Evolutionary conservation across 2,888 invertebrate species (phyloP).

Genomic region (Nephrotoma guestfalica): DNA sequence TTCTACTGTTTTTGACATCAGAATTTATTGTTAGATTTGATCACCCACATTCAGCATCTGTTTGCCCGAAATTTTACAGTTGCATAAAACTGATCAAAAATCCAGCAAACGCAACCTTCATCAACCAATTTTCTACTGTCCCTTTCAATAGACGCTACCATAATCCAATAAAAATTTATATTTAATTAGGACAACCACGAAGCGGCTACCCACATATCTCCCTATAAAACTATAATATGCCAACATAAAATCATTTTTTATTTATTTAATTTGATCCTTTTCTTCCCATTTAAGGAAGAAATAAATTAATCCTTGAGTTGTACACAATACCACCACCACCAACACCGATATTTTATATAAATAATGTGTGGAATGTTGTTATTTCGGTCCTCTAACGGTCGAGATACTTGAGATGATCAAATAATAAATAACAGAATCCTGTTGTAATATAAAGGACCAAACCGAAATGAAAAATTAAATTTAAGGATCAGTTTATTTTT

Average conservation of each 20-base stretch:
- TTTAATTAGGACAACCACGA: not conserved
- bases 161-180: not conserved
- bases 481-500: not conserved
- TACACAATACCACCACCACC: not conserved
- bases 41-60: not conserved
- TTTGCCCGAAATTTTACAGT: not conserved
- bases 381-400: not conserved
- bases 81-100: not conserved
- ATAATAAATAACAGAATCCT: not conserved
- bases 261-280: not conserved
- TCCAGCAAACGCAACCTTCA: not conserved
- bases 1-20: too few species aligned
- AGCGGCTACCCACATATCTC: not conserved
- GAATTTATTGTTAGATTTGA: not conserved
- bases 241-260: not conserved
- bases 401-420: not conserved
- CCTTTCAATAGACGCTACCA: not conserved
- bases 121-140: not conserved
- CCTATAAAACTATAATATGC: not conserved
- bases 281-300: not conserved
- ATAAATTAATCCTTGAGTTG: not conserved
- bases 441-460: not conserved
- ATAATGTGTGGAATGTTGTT: not conserved
- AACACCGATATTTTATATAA: not conserved
- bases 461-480: not conserved